Base-by-base conservation (phyloP, 2,888 invertebrate genomes). In the Pantelozetes paolii region DNA sequence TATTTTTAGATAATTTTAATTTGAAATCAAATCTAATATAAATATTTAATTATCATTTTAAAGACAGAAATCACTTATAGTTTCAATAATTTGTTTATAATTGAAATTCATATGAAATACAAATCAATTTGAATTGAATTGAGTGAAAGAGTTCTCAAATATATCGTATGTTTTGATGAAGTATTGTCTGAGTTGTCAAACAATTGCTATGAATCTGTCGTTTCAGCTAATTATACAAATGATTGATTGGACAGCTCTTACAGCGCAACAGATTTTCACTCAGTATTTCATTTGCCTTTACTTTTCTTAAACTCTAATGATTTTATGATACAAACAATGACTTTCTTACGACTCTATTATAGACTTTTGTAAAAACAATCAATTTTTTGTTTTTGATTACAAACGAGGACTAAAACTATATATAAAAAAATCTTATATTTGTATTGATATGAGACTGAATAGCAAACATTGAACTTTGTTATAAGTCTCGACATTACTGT, bases 101-200 rank as follows among this genome's bases (percentile, higher is more conserved):
- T 30, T 62, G 2, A 20, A 67, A 67, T 67, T n/a, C 20, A 26
- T 36, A 20, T 36, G 5, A 23, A 42, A 42, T 36, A 11, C 42
- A 23, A 40, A 67, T 67, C 23, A 67, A 40, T 67, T 62, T 64
- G 2, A 32, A 36, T 2, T n/a, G 23, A 67, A 67, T 67, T 20
- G 11, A 67, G n/a, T 20, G 15, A 23, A 36, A 40, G 6, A 67
- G 1, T 42, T 42, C 23, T 23, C 23, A 5, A 40, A 67, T 42
- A 23, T 13, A 23, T 67, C 15, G 42, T 42, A 42, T 45, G 13
- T 23, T 64, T 23, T 67, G 67, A 67, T 67, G 42, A 42, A 67
- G 40, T 67, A 67, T 67, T 67, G 67, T 67, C 40, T 67, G 67
- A 23, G 42, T 67, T 67, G 67, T 67, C 67, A 67, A 67, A 36